Evolutionary conservation across 2,797 vertebrate genomes (phyloP).

Genomic region (Phalloptychus januarius): DNA sequence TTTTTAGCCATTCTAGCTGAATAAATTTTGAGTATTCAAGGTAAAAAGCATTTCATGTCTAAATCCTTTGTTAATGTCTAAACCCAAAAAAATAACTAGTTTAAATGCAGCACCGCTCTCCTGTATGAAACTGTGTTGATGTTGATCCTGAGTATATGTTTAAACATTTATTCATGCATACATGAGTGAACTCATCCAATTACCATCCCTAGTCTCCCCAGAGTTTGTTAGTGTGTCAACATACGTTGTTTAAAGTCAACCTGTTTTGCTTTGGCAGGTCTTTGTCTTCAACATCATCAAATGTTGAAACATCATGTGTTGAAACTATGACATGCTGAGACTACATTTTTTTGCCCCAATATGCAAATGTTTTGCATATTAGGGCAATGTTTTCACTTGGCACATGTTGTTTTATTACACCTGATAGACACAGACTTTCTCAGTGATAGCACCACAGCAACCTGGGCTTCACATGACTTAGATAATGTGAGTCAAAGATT

Average conservation of each 20-base stretch:
- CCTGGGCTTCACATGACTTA: conserved; percentile 6
- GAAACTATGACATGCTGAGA: conserved; percentile 13
- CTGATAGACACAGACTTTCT: neutral
- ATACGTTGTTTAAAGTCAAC: conserved; percentile 28
- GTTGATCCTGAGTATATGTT: conserved; percentile 22
- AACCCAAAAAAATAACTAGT: neutral
- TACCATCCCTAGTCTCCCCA: conserved; percentile 29
- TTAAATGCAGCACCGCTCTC: conserved; percentile 3
- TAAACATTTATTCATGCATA: conserved; percentile 47
- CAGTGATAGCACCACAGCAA: neutral
- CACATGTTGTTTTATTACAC: neutral
- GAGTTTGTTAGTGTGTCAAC: conserved; percentile 38
- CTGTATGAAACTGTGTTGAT: conserved; percentile 13
- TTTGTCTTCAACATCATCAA: conserved; percentile 49
- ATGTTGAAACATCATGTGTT: no score
- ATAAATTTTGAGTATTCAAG: neutral
- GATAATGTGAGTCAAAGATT: conserved; percentile 34
- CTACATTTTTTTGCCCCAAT: no score
- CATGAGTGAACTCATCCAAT: conserved; percentile 49
- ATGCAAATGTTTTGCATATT: neutral
- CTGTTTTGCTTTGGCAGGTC: conserved; percentile 25
- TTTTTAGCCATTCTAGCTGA: neutral
- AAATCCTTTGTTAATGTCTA: neutral
- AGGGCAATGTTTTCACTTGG: neutral
- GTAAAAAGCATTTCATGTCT: neutral